Base-by-base conservation (phyloP, 2,113 vertebrate species). In the Capreolus pygargus region DNA sequence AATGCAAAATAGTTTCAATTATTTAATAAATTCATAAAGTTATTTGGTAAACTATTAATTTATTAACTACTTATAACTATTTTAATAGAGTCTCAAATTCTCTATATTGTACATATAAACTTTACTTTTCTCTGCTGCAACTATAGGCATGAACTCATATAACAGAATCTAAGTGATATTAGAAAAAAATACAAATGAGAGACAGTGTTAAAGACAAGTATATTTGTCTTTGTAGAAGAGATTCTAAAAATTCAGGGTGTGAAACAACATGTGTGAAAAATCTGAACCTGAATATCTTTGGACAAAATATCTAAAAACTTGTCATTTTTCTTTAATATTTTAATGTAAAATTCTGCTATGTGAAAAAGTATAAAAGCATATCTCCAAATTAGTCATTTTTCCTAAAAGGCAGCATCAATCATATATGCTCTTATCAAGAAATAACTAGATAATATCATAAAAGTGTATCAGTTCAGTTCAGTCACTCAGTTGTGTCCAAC, bases 351-450 rank as follows among this genome's bases (percentile, higher is more conserved):
- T 17, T 10, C 9, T 86, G 1, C 4, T 83, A 30, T 88, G 47
- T 13, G 64, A 94, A 74, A 82, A 90, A 39, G 5, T 17, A 50
- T 82, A 76, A 39, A 14, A 61, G 12, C 8, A 16, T 47, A 92
- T 50, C 25, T 87, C 15, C 47, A 94, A 91, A 78, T 91, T 25
- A 82, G 47, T 45, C 82, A 55, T 52, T 55, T 93, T 96, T 95
- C 39, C 84, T 74, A 83, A 74, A 57, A 82, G 16, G 4, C 33
- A 25, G 47, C 39, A 87, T 92, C 52, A 79, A 87, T 87, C 52
- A 67, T 16, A 28, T 28, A 6, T 55, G 14, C 25, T 87, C 2
- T 60, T 84, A 92, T 93, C 8, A 95, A 55, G 36, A 70, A 89
- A 54, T 89, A 78, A 95, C 91, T 83, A 78, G 9, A 79, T 94